These are phyloP conservation scores for Stichopus chloronotus DNA, from an alignment of 35 echinoderm and acorn worm species.

Conservation along the genomic window DNA sequence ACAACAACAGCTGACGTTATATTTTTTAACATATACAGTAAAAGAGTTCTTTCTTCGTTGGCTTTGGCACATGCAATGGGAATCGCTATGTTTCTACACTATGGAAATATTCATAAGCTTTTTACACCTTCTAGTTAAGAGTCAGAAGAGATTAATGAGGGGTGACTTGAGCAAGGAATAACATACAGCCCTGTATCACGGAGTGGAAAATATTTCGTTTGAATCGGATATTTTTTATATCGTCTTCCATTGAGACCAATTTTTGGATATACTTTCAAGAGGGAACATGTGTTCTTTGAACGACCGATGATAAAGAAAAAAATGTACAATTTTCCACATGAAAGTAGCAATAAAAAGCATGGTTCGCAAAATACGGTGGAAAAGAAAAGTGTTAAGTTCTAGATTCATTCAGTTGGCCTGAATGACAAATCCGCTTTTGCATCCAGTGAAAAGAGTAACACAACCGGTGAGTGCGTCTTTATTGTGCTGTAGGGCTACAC, in stretches of 20 bases:
- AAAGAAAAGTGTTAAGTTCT: neutral
- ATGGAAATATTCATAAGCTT: too few species aligned
- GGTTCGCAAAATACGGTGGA: neutral
- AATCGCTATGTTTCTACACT: too few species aligned
- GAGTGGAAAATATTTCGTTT: too few species aligned
- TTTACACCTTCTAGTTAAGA: too few species aligned
- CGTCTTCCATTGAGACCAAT: neutral
- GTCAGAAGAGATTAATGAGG: too few species aligned
- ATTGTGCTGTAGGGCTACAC: too few species aligned
- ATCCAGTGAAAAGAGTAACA: neutral
- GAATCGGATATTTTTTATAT: neutral
- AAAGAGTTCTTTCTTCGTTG: too few species aligned
- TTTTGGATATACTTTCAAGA: neutral
- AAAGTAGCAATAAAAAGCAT: neutral
- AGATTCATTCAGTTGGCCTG: neutral
- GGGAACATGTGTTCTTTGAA: neutral
- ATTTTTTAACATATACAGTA: neutral
- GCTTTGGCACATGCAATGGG: too few species aligned
- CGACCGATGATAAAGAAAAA: neutral
- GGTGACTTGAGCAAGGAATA: too few species aligned
- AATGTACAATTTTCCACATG: neutral
- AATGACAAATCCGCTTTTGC: neutral
- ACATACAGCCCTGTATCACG: too few species aligned
- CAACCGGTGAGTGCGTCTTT: neutral
- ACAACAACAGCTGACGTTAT: neutral